Evolutionary conservation across 2,888 invertebrate species (phyloP).

Genomic region (Nomada goodeniana): DNA sequence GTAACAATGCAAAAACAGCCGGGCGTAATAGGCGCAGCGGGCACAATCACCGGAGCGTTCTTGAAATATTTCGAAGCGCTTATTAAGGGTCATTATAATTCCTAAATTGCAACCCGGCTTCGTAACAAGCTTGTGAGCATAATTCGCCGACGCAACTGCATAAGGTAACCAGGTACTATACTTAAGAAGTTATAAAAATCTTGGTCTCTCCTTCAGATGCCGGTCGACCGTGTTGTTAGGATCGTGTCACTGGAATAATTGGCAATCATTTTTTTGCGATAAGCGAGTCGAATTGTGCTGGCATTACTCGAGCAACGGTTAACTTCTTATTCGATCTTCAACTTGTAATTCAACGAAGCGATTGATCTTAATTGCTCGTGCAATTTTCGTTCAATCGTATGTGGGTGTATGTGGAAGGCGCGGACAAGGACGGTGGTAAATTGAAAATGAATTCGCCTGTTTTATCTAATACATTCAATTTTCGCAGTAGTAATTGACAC

Average conservation of each 20-base stretch:
- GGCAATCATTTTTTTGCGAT: neutral
- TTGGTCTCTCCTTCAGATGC: neutral
- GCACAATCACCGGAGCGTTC: constrained; percentile 29
- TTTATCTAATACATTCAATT: neutral
- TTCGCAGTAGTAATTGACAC: neutral
- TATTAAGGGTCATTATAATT: constrained; percentile 59
- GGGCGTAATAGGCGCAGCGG: constrained; percentile 5
- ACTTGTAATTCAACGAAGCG: neutral
- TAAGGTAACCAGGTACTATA: constrained; percentile 19
- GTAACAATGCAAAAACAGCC: constrained; percentile 33
- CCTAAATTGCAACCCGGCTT: constrained; percentile 55
- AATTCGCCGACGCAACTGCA: constrained; percentile 35
- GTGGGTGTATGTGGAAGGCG: neutral
- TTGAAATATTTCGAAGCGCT: constrained; percentile 49
- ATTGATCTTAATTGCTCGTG: constrained; percentile 10
- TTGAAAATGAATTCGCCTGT: neutral
- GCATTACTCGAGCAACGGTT: neutral
- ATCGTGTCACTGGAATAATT: constrained; percentile 26
- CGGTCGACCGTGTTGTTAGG: constrained; percentile 6
- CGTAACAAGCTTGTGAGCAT: constrained; percentile 42
- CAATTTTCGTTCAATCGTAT: constrained; percentile 5
- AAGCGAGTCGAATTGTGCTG: neutral
- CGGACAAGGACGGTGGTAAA: neutral
- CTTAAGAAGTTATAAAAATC: constrained; percentile 44
- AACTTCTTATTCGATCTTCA: neutral